Evolutionary conservation across 2,888 invertebrate genomes (phyloP), one percentile per base, ranked within the genome.

Genomic region (Drosophila meridionalis): DNA sequence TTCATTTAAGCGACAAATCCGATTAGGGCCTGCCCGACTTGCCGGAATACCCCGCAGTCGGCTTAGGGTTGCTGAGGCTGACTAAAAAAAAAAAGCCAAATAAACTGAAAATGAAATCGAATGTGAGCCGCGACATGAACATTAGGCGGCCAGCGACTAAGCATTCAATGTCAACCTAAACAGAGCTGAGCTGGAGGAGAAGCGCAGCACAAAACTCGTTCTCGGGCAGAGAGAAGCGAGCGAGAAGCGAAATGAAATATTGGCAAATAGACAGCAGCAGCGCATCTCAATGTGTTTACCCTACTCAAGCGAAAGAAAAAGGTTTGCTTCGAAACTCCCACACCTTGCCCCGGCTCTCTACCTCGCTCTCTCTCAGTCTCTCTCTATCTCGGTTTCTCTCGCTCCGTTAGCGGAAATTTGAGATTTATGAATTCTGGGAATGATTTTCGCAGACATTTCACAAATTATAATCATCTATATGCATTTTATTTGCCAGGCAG

Each of bases 131-230:
- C 90, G 84, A 87, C 87, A 87, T 87, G 87, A 87, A 89, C 87
- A 90, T 90, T 89, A 89, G 90, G 84, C 90, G 89, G 75, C 81
- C 87, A 79, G 76, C 87, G 90, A 87, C 90, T 90, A 89, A 90
- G 89, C 90, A 83, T 87, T 87, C 77, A 89, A 67, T 87, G 87
- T 87, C 87, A 84, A 80, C 77, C 74, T 61, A 50, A 38, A 40
- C 57, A 32, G n/a, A n/a, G 9, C 32, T n/a, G 50, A 50, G 20
- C 11, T n/a, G 26, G 38, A 26, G 11, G 20, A 40, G 32, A 1
- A 9, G n/a, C 5, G 38, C 36, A 5, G 9, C 7, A 26, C 2
- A n/a, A 73, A 64, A 73, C 63, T 78, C 72, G 78, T 66, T 78
- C 61, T 58, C 50, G 50, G 55, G 30, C 40, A 47, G 42, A 20